Percentiles rank a stretch among this genome's conserved stretches.
Conservation (phyloP, 2,797 vertebrate genomes). For the Melanotaenia pygmaea region DNA sequence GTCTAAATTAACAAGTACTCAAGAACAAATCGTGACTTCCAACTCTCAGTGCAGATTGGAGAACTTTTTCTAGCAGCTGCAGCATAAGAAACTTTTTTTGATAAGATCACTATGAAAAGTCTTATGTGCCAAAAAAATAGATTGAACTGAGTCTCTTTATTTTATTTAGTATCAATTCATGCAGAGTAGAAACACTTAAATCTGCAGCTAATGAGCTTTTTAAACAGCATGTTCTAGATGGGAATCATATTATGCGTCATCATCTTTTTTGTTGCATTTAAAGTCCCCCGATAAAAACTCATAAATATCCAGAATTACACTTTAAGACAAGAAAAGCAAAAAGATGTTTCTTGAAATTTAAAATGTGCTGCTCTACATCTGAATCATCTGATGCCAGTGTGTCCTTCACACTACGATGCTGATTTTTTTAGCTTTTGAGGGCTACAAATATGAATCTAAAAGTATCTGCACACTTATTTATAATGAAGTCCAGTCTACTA, state of each 20-base stretch:
- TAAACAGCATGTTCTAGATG: background rate
- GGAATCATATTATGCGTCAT: background rate
- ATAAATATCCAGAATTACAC: too few relatives aligned
- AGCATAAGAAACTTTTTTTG: background rate
- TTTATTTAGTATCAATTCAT: background rate
- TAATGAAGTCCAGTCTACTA: background rate
- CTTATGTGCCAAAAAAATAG: background rate
- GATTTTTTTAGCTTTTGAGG: background rate
- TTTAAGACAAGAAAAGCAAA: background rate
- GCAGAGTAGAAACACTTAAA: background rate
- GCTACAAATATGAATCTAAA: background rate
- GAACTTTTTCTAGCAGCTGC: background rate
- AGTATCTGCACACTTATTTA: background rate
- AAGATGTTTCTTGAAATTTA: too few relatives aligned
- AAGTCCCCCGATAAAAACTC: background rate
- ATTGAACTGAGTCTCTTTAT: too few relatives aligned
- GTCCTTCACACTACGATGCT: background rate
- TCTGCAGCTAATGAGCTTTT: background rate
- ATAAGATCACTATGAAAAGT: background rate
- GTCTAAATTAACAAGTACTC: slow-evolving; percentile 21
- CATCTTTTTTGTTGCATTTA: background rate
- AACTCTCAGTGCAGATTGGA: background rate
- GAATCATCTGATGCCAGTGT: background rate
- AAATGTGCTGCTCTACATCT: background rate
- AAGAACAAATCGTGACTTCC: background rate